Evolutionary conservation across 2,113 vertebrate species (phyloP), one percentile per base, ranked within the genome.

Genomic region (Ibidorhyncha struthersii): DNA sequence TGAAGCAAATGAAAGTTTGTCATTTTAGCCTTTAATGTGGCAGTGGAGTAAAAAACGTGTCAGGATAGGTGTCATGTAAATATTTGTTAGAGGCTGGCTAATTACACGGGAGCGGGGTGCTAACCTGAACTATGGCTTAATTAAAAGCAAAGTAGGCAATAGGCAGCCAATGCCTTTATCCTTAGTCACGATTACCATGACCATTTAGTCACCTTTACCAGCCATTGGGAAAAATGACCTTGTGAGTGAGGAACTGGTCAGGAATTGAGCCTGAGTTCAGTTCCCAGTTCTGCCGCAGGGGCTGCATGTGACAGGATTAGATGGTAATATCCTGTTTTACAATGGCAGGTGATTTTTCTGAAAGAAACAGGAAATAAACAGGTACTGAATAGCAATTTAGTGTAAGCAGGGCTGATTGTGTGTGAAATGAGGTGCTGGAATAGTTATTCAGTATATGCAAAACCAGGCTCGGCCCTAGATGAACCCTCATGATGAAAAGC

Each of bases 301-400:
- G 38, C 36, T 92, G 53, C 34, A 32, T 34, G 40, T 50, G 66
- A 67, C 58, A 80, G 76, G 40, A 91, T 71, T 63, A 55, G 34
- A 52, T 59, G 66, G 49, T 9, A 90, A 85, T 65, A 87, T 76
- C 32, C 70, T 88, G 30, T 23, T 34, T 77, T 13, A 69, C 30
- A 72, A 66, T 32, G 23, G 36, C 62, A 92, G 66, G 86, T 82
- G 71, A 90, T 53, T 96, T 85, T 72, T 90, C 50, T 45, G 30
- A 93, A 76, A 61, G 66, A 76, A 82, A 79, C 47, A 86, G 82
- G 62, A 93, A 90, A 91, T 71, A 93, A 94, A 67, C 81, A 94
- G 36, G 56, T 79, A 59, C 22, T 76, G 78, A 90, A 88, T 12
- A 79, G 38, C 43, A 85, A 74, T 36, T 82, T 15, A 52, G 15